A percentile compares a stretch with the other conserved stretches of the same genome.
Evolutionary conservation across 1,140 invertebrate genomes (phyloP).

Genomic region (Chironomus striatipennis): DNA sequence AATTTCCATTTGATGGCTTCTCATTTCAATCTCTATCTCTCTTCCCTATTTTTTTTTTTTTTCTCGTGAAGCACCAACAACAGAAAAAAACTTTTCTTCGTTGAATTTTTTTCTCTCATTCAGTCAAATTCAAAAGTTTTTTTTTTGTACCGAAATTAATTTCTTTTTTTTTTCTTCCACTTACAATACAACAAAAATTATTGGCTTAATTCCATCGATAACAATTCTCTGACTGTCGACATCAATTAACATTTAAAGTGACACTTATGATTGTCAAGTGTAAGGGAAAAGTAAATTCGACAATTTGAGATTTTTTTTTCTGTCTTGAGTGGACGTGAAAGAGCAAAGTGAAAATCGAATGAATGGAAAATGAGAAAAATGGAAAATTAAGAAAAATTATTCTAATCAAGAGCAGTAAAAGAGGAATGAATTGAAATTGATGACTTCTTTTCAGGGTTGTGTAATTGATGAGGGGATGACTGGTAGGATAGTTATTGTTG

Average conservation of each 20-base stretch:
- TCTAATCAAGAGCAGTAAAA: too few relatives aligned
- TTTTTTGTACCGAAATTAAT: background rate
- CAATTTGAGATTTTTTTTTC: background rate
- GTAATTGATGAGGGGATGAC: too few relatives aligned
- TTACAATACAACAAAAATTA: background rate
- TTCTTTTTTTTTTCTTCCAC: background rate
- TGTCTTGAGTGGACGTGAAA: too few relatives aligned
- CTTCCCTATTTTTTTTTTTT: too few relatives aligned
- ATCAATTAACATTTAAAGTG: background rate
- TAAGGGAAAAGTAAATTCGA: background rate
- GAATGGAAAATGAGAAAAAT: too few relatives aligned
- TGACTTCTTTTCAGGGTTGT: too few relatives aligned
- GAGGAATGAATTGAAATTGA: too few relatives aligned
- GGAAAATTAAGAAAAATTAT: too few relatives aligned
- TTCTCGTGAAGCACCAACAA: background rate
- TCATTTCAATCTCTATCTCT: background rate
- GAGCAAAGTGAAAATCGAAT: too few relatives aligned
- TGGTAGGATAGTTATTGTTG: too few relatives aligned
- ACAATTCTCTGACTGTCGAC: background rate
- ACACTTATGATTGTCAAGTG: background rate
- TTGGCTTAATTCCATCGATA: background rate
- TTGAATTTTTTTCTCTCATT: background rate
- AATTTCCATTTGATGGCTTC: slow-evolving; percentile 8
- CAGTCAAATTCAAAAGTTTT: background rate
- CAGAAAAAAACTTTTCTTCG: background rate